A percentile compares a stretch with the other conserved stretches of the same genome.
phyloP scores from a whole-genome alignment of 1,140 invertebrate species.

The Drosophila serrata region DNA sequence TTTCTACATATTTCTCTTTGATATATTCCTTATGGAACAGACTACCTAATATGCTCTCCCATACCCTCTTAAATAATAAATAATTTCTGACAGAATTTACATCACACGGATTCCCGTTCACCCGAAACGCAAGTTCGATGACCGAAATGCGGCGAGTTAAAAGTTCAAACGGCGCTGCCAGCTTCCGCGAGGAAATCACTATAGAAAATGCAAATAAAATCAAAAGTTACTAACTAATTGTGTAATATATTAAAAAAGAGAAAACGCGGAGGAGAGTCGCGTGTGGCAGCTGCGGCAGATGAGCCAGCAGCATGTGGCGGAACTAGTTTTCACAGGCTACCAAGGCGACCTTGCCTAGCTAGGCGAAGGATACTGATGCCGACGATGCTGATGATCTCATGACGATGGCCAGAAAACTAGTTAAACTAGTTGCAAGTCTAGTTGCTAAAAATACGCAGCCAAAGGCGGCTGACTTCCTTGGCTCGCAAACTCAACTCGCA shows the following conservation, averaged over 20 bases:
- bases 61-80: neutral
- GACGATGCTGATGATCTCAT: conserved; percentile 40
- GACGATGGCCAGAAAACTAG: conserved; percentile 46
- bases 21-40: neutral
- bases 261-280: conserved; percentile 61
- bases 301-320: conserved; percentile 38
- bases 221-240: conserved; percentile 65
- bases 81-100: conserved; percentile 16
- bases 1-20: neutral
- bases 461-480: conserved; percentile 12
- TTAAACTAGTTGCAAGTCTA: conserved; percentile 62
- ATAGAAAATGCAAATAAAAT: conserved; percentile 75
- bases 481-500: conserved; percentile 42
- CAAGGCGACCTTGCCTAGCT: conserved; percentile 60
- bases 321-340: conserved; percentile 42
- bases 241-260: conserved; percentile 72
- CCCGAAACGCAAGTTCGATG: conserved; percentile 34
- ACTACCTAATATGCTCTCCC: neutral
- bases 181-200: conserved; percentile 67
- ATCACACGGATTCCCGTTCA: conserved; percentile 6
- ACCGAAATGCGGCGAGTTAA: conserved; percentile 57
- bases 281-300: conserved; percentile 61
- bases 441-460: conserved; percentile 68
- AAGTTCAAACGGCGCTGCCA: conserved; percentile 56
- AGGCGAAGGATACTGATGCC: conserved; percentile 55